phyloP scores from a whole-genome alignment of 2,888 invertebrate species.

The Stomorhina lunata region DNA sequence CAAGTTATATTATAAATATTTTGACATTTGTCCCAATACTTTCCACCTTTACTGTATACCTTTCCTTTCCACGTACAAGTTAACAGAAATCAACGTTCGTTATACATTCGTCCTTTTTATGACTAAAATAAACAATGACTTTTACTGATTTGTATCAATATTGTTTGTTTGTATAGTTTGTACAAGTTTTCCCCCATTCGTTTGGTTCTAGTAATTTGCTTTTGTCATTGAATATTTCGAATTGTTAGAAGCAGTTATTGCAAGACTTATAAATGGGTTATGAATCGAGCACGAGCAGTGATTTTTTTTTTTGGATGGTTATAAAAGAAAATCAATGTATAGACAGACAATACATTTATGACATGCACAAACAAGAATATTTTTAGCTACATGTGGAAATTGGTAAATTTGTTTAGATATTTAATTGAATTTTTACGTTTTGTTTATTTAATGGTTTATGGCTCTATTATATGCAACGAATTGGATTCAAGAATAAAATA shows the following conservation, averaged over 20 bases:
- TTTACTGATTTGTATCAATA: slow-evolving; percentile 44
- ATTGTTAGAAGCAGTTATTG: neutral
- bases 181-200: neutral
- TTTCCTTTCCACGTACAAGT: neutral
- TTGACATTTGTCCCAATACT: too few species aligned
- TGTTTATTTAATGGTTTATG: too few species aligned
- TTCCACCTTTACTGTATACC: neutral
- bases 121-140: slow-evolving; percentile 4
- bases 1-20: too few species aligned
- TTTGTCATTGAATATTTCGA: neutral
- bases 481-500: too few species aligned
- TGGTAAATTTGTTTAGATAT: too few species aligned
- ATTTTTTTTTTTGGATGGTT: neutral
- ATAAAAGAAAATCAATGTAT: neutral
- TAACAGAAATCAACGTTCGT: neutral
- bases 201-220: neutral
- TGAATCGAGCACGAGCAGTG: neutral
- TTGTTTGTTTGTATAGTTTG: neutral
- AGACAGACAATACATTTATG: slow-evolving; percentile 14
- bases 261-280: slow-evolving; percentile 2
- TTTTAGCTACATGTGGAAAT: too few species aligned
- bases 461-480: too few species aligned
- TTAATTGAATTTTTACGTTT: too few species aligned
- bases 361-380: slow-evolving; percentile 27
- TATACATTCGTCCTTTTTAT: neutral